Evolutionary conservation across 2,888 invertebrate species (phyloP), one percentile per base, ranked within the genome.

Genomic region (Acanthopleura granulata): DNA sequence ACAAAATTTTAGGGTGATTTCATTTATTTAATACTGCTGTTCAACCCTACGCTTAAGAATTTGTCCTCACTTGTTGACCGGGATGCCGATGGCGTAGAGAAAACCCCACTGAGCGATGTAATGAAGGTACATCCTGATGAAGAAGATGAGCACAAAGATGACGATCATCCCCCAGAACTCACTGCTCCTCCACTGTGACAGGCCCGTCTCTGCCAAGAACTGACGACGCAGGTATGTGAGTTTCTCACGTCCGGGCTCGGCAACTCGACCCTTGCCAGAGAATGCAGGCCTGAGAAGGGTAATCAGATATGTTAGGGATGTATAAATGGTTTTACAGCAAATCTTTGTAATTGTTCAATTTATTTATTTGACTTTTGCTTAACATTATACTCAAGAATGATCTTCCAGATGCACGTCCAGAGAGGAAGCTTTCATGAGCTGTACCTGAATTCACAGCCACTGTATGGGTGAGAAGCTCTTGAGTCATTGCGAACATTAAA

Each of bases 121-220:
- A 77, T 89, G 89, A 49, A 87, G 74, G 77, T 83, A 88, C 79
- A 88, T 81, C 6, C 89, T 77, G 29, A 89, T 73, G 83, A 89
- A 89, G 83, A 89, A 89, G 25, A 85, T 80, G 49, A 89, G 74
- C 40, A 87, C 79, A 73, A 89, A 83, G 82, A 89, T 81, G 69
- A 88, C 76, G 70, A 89, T 73, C 89, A 89, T 89, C 25, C 83
- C 85, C 89, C 89, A 89, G 85, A 89, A 89, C 75, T 89, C 88
- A 29, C 86, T 69, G 77, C 86, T 86, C 9, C 88, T 76, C 89
- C 89, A 89, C 82, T 89, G 86, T 1, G 88, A 86, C 62, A 89
- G 77, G 0, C 89, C 89, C 18, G 89, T 80, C 79, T 89, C 89
- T 0, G 88, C 84, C 72, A 89, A 72, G 73, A 89, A 84, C 84